A percentile compares a stretch with the other conserved stretches of the same genome.
These are phyloP conservation scores for Eudasyphora cyanicolor DNA, from an alignment of 2,888 invertebrate species.

Conservation along the genomic window DNA sequence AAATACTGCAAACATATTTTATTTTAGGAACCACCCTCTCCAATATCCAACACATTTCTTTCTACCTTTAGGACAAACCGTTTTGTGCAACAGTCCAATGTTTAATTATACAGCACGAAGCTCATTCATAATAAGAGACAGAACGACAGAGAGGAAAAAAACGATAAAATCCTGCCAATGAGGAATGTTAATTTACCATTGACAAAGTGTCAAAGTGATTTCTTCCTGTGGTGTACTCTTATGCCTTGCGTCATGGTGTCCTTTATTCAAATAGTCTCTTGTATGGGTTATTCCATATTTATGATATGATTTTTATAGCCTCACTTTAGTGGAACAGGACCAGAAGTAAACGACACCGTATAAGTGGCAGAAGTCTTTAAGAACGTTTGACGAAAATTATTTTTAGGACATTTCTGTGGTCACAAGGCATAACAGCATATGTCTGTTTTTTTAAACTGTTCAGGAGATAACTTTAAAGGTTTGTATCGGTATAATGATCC, in stretches of 20 bases:
- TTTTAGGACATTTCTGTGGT: no score
- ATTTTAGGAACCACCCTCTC: background rate
- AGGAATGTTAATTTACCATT: slow-evolving; percentile 68
- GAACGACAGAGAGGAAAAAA: slow-evolving; percentile 29
- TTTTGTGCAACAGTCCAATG: background rate
- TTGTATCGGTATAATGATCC: no score
- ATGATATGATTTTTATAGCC: no score
- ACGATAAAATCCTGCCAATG: slow-evolving; percentile 65
- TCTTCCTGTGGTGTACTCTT: slow-evolving; percentile 65
- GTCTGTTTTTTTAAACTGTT: no score
- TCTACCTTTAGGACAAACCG: slow-evolving; percentile 25
- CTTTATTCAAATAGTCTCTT: slow-evolving; percentile 4
- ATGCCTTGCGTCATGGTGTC: background rate
- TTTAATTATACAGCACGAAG: background rate
- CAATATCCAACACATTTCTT: background rate
- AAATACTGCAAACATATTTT: no score
- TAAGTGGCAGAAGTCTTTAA: no score
- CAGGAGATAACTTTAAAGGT: no score
- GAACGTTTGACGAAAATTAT: no score
- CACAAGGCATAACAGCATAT: no score
- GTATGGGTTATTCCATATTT: background rate
- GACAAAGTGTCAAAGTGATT: slow-evolving; percentile 70
- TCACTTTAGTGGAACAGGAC: no score
- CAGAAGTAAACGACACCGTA: no score
- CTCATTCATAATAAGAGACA: background rate